These are phyloP conservation scores for Odontamblyopus lacepedii DNA, from an alignment of 2,797 vertebrate genomes.

Conservation along the genomic window DNA sequence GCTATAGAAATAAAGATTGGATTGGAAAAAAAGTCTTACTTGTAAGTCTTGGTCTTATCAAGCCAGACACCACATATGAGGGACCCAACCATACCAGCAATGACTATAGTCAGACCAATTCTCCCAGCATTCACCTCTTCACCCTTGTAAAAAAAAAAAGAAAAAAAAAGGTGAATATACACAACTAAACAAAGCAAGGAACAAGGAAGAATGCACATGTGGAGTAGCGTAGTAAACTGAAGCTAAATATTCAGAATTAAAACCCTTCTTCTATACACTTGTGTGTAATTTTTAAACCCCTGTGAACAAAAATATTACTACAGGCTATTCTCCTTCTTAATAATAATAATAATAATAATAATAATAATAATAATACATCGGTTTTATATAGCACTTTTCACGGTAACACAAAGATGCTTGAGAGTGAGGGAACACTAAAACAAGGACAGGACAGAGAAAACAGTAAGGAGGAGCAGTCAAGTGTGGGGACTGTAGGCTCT, in stretches of 20 bases:
- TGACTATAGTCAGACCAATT: constrained; percentile 91
- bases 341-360: too few species aligned
- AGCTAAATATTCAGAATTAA: background rate
- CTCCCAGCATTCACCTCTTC: constrained; percentile 95
- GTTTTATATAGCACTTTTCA: too few species aligned
- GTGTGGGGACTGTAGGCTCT: too few species aligned
- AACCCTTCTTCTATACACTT: background rate
- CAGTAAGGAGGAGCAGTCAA: too few species aligned
- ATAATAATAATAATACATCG: too few species aligned
- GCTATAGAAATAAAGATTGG: too few species aligned
- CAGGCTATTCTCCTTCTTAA: background rate
- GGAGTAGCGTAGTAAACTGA: background rate
- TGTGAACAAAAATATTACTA: background rate
- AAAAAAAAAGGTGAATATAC: background rate
- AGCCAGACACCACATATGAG: constrained; percentile 93
- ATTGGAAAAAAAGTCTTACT: constrained; percentile 79
- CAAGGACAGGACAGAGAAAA: too few species aligned
- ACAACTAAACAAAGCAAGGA: background rate
- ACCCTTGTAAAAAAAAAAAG: constrained; percentile 71
- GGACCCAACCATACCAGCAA: constrained; percentile 90
- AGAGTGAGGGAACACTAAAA: too few species aligned
- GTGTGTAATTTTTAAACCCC: too few species aligned
- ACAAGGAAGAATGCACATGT: background rate
- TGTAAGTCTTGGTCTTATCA: constrained; percentile 96
- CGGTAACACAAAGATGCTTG: too few species aligned